phyloP scores from a whole-genome alignment of 2,888 invertebrate species.

The Habrosyne pyritoides region DNA sequence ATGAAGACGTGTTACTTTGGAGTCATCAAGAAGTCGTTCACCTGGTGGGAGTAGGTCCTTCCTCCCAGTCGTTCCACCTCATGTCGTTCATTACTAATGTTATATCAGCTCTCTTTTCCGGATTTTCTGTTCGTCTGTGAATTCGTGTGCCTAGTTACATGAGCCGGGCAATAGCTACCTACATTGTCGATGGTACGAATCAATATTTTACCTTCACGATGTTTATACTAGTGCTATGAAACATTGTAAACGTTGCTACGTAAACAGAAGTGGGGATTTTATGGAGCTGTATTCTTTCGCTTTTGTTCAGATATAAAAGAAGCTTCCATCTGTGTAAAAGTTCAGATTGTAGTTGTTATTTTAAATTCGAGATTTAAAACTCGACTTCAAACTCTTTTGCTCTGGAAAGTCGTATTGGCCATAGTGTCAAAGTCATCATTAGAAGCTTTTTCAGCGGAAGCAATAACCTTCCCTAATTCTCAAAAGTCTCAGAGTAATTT shows the following conservation, averaged over 20 bases:
- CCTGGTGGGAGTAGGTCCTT: too few relatives aligned
- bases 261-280: conserved; percentile 1
- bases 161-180: neutral
- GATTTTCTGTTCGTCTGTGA: too few relatives aligned
- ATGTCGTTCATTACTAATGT: too few relatives aligned
- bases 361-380: neutral
- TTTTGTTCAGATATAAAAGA: neutral
- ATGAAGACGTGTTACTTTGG: too few relatives aligned
- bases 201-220: neutral
- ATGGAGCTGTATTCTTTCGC: conserved; percentile 1
- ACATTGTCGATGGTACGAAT: neutral
- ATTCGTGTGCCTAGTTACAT: neutral
- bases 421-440: too few relatives aligned
- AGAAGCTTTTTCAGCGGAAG: too few relatives aligned
- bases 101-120: too few relatives aligned
- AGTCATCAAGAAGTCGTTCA: too few relatives aligned
- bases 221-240: neutral
- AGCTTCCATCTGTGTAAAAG: neutral
- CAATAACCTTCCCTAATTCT: too few relatives aligned
- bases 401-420: too few relatives aligned
- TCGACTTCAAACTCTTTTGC: neutral
- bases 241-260: neutral
- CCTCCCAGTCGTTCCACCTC: too few relatives aligned
- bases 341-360: neutral
- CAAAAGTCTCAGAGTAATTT: too few relatives aligned